Conservation (phyloP, 2,888 invertebrate genomes). For the Panzeria rudis region DNA sequence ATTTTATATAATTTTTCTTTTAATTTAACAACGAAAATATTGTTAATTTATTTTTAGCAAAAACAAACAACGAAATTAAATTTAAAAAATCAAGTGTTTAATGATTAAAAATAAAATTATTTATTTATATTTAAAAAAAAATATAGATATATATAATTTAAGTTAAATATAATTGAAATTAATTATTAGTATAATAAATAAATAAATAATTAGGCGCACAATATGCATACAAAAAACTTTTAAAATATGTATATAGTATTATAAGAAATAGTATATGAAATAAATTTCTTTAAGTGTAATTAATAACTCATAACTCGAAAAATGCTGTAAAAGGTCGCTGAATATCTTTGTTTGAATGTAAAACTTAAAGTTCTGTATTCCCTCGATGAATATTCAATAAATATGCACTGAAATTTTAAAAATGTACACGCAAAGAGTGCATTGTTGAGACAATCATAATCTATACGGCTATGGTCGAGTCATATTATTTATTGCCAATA, state of each 20-base stretch:
- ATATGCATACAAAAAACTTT: neutral
- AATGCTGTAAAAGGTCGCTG: no score
- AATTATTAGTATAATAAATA: conserved; percentile 25
- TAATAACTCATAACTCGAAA: no score
- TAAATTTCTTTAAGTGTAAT: no score
- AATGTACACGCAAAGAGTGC: neutral
- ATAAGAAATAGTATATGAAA: no score
- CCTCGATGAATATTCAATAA: no score
- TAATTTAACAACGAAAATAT: conserved; percentile 64
- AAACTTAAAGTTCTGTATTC: no score
- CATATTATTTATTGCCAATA: no score
- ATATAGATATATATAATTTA: conserved; percentile 32
- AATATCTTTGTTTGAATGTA: no score
- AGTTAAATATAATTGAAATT: conserved; percentile 31
- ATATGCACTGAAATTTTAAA: no score
- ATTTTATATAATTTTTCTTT: conserved; percentile 28
- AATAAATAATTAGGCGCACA: conserved; percentile 24
- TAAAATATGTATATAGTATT: no score
- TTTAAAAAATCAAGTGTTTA: conserved; percentile 43
- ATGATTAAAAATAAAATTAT: conserved; percentile 43
- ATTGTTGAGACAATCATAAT: neutral
- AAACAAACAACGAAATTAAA: conserved; percentile 59
- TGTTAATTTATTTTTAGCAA: conserved; percentile 35
- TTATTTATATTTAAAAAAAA: conserved; percentile 8
- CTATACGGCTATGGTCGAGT: no score